A percentile compares a stretch with the other conserved stretches of the same genome.
phyloP scores from a whole-genome alignment of 2,888 invertebrate species.

The Antheraea assamensis region DNA sequence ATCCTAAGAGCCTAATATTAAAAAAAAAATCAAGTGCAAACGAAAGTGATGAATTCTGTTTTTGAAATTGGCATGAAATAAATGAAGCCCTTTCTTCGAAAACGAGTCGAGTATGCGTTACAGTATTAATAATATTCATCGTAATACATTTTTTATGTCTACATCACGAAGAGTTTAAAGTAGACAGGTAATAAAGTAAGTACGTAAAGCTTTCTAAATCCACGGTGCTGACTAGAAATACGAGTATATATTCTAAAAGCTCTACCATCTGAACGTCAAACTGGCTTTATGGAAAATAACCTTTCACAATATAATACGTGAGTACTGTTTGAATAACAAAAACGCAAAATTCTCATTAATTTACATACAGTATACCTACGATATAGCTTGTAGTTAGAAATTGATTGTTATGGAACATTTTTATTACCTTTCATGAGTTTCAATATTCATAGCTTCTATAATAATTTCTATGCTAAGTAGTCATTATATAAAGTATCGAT shows the following conservation, averaged over 20 bases:
- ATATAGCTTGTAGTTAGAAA: not conserved
- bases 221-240: not conserved
- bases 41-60: no score
- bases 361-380: not conserved
- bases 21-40: no score
- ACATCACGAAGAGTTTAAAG: conserved; percentile 16
- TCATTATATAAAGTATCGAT: not conserved
- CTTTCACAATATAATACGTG: not conserved
- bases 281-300: conserved; percentile 1
- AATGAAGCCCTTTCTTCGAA: not conserved
- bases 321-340: not conserved
- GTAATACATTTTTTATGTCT: conserved; percentile 9
- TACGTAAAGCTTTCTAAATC: conserved; percentile 6
- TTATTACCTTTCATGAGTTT: not conserved
- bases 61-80: no score
- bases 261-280: not conserved
- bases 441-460: not conserved
- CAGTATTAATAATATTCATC: not conserved
- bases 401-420: not conserved
- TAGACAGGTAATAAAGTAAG: conserved; percentile 14
- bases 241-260: not conserved
- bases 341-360: conserved; percentile 13
- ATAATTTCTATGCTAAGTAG: not conserved
- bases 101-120: not conserved
- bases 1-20: no score